A percentile compares a stretch with the other conserved stretches of the same genome.
These are phyloP conservation scores for Aphelinus atriplicis DNA, from an alignment of 1,140 invertebrate genomes.

Conservation along the genomic window DNA sequence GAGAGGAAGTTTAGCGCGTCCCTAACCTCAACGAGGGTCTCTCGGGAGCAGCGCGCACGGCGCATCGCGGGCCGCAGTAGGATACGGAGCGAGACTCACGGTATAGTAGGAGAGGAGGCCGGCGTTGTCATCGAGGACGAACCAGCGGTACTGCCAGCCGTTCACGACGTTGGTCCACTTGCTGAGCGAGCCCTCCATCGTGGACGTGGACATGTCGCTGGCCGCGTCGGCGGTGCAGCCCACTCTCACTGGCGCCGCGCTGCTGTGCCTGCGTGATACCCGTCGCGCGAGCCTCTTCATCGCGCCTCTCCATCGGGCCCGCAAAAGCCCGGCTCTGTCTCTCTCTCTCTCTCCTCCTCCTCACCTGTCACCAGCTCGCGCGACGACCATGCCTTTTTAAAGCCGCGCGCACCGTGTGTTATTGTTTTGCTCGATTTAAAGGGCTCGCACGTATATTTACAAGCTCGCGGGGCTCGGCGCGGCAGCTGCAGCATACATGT, in stretches of 20 bases:
- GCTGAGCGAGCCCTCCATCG: slow-evolving; percentile 97
- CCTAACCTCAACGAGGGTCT: too few relatives aligned
- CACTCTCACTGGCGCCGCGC: slow-evolving; percentile 2
- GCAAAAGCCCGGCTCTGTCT: background rate
- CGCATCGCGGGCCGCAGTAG: too few relatives aligned
- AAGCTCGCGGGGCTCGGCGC: too few relatives aligned
- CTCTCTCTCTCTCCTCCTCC: background rate
- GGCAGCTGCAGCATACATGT: too few relatives aligned
- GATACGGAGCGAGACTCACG: slow-evolving; percentile 70
- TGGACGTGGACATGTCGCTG: slow-evolving; percentile 62
- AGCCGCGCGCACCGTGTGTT: too few relatives aligned
- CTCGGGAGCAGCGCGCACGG: too few relatives aligned
- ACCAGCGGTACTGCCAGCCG: slow-evolving; percentile 99
- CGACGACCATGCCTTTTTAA: too few relatives aligned
- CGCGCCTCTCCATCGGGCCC: slow-evolving; percentile 26
- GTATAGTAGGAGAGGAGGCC: slow-evolving; percentile 97
- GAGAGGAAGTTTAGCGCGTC: too few relatives aligned
- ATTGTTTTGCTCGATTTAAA: too few relatives aligned
- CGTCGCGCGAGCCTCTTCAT: slow-evolving; percentile 36
- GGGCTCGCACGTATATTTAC: too few relatives aligned
- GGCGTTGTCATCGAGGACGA: slow-evolving; percentile 96
- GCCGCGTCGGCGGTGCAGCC: slow-evolving; percentile 14
- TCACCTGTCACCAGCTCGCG: too few relatives aligned
- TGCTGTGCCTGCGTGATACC: slow-evolving; percentile 21
- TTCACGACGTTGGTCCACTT: slow-evolving; percentile 99